These are phyloP conservation scores for Antedon mediterranea DNA, from an alignment of 53 echinoderm and acorn worm species.

Conservation along the genomic window DNA sequence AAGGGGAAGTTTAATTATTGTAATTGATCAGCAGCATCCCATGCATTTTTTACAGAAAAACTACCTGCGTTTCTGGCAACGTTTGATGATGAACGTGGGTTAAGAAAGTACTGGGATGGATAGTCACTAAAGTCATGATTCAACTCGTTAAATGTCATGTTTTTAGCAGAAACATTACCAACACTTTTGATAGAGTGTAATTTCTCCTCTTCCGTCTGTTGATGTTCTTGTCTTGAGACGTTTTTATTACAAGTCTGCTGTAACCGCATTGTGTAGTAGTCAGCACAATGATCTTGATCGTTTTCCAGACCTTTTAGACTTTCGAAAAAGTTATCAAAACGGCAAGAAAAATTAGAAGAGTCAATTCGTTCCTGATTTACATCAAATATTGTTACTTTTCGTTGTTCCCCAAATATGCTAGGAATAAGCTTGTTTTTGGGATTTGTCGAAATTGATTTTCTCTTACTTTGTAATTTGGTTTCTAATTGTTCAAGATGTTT, in stretches of 20 bases:
- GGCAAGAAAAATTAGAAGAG: conserved; percentile 26
- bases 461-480: background rate
- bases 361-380: conserved; percentile 31
- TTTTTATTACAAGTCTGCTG: conserved; percentile 9
- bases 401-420: conserved; percentile 43
- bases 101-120: background rate
- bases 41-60: background rate
- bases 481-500: background rate
- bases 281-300: conserved; percentile 25
- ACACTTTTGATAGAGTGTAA: conserved; percentile 25
- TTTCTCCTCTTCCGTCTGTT: conserved; percentile 15
- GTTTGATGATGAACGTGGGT: background rate
- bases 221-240: background rate
- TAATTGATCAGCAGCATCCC: background rate
- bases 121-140: background rate
- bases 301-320: conserved; percentile 11
- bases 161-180: conserved; percentile 31
- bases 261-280: conserved; percentile 37
- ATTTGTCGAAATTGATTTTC: background rate
- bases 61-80: background rate
- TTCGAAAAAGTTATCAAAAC: conserved; percentile 27
- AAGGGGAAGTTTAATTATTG: too few species aligned
- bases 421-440: conserved; percentile 21
- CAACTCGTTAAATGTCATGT: conserved; percentile 44
- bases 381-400: conserved; percentile 37